Conservation (phyloP, 2,797 vertebrate genomes). For the Acipenser ruthenus region DNA sequence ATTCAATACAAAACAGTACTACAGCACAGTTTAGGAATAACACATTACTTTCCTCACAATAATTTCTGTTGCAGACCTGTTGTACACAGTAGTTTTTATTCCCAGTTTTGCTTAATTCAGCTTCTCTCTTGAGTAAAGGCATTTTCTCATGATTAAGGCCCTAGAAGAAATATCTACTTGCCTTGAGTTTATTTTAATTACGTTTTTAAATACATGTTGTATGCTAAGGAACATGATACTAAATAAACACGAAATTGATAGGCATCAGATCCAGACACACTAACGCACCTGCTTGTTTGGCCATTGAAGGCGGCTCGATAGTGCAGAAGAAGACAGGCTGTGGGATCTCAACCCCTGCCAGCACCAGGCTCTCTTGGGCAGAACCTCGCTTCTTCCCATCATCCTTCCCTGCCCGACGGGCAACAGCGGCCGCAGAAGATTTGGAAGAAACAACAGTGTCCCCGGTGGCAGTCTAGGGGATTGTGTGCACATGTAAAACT, state of each 20-base stretch:
- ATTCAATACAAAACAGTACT: no score
- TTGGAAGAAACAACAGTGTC: conserved; percentile 91
- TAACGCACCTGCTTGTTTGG: conserved; percentile 75
- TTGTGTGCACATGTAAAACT: no score
- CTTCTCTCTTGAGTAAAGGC: no score
- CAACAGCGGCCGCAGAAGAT: conserved; percentile 71
- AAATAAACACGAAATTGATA: not conserved
- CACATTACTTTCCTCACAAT: no score
- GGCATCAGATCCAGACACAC: not conserved
- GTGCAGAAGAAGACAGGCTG: conserved; percentile 97
- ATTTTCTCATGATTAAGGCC: no score
- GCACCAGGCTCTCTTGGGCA: conserved; percentile 46
- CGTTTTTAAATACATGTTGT: not conserved
- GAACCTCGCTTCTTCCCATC: conserved; percentile 22
- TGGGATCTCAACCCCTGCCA: conserved; percentile 87
- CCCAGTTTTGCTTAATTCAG: no score
- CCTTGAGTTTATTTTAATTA: no score
- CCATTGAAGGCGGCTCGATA: conserved; percentile 83
- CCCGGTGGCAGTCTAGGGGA: conserved; percentile 78
- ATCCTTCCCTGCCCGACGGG: conserved; percentile 46
- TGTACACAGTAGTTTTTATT: no score
- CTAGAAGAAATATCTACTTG: no score
- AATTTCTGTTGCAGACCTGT: no score
- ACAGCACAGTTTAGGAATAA: no score
- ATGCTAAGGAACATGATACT: no score